Conservation (phyloP, 2,797 vertebrate species). For the Muraenolepis orangiensis region DNA sequence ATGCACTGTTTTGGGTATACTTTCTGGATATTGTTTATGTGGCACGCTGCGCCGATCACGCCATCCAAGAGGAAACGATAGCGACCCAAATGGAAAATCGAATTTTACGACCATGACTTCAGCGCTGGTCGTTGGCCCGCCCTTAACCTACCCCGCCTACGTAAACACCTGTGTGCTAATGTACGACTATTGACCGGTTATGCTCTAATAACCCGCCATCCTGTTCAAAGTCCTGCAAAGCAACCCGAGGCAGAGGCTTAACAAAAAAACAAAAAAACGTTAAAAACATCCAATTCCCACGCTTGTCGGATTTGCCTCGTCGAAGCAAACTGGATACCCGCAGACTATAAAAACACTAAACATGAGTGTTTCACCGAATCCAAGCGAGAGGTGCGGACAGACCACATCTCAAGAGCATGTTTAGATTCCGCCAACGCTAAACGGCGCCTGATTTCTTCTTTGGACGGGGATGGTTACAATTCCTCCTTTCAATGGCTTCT, state of each 20-base stretch:
- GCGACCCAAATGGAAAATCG: conserved; percentile 50
- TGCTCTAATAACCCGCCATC: conserved; percentile 30
- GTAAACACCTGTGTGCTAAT: conserved; percentile 48
- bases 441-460: neutral
- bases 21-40: conserved; percentile 54
- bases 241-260: conserved; percentile 29
- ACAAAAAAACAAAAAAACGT: neutral
- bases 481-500: conserved; percentile 51
- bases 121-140: conserved; percentile 24
- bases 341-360: conserved; percentile 12
- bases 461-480: conserved; percentile 52
- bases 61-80: conserved; percentile 52
- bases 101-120: conserved; percentile 51
- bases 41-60: conserved; percentile 46
- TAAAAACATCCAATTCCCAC: conserved; percentile 19
- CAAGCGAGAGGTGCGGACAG: conserved; percentile 32
- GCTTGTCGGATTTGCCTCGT: conserved; percentile 19
- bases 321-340: conserved; percentile 23
- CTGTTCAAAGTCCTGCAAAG: conserved; percentile 47
- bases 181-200: conserved; percentile 42
- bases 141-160: conserved; percentile 42
- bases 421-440: neutral
- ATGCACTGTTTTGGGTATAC: conserved; percentile 45
- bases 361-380: conserved; percentile 23
- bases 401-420: conserved; percentile 19